Evolutionary conservation across 2,888 invertebrate genomes (phyloP).

Genomic region (Dasypogon diadema): DNA sequence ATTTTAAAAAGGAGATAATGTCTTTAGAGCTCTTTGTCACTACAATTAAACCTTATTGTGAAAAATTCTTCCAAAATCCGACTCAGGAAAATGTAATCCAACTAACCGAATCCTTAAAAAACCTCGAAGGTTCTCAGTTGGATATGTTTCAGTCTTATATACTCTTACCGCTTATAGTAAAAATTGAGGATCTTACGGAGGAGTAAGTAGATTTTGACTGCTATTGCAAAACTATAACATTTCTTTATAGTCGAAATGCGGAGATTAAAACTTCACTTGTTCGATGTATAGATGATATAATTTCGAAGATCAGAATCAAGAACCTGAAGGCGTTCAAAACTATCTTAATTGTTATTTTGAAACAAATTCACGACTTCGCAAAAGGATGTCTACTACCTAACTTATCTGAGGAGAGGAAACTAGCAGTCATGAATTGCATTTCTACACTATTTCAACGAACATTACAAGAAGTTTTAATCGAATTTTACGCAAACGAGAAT

Average conservation of each 20-base stretch:
- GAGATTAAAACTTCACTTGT: constrained; percentile 64
- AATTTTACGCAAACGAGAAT: constrained; percentile 72
- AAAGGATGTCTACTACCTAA: constrained; percentile 58
- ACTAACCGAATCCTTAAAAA: constrained; percentile 61
- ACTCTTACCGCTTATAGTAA: constrained; percentile 64
- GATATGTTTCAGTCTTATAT: constrained; percentile 64
- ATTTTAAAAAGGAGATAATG: background rate
- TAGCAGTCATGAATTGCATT: constrained; percentile 63
- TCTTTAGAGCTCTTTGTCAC: constrained; percentile 62
- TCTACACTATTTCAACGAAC: constrained; percentile 61
- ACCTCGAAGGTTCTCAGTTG: constrained; percentile 62
- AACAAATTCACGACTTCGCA: constrained; percentile 64
- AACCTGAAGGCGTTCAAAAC: constrained; percentile 64
- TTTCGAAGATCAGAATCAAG: constrained; percentile 62
- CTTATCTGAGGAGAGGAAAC: constrained; percentile 66
- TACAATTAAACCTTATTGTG: constrained; percentile 64
- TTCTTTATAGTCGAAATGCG: constrained; percentile 61
- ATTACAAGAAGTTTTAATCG: constrained; percentile 69
- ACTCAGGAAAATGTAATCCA: constrained; percentile 59
- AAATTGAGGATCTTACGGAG: constrained; percentile 62
- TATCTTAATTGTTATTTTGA: constrained; percentile 62
- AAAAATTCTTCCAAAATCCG: constrained; percentile 62
- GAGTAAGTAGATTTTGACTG: constrained; percentile 59
- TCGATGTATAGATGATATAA: constrained; percentile 62
- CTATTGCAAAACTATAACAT: no score